Evolutionary conservation across 2,113 vertebrate species (phyloP), one percentile per base, ranked within the genome.

Genomic region (Danionella cerebrum): DNA sequence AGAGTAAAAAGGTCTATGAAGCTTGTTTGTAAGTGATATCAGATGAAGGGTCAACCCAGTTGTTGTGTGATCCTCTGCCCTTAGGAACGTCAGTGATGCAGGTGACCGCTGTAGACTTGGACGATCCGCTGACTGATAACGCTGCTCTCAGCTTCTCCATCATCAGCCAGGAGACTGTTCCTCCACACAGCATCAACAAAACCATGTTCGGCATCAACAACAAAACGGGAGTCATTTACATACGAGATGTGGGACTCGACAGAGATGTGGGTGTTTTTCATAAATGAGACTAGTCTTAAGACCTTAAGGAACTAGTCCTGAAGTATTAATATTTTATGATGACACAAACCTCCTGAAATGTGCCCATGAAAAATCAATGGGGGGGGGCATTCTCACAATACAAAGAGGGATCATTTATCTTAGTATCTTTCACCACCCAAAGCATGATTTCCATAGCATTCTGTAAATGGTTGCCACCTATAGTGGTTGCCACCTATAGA

Each of bases 71-170:
- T 24, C 31, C 3, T 31, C 5, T 63, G 25, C 0, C 24, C 9
- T 0, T 71, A 94, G 96, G 96, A 35, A 96, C 94, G 21, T 91
- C 87, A 0, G 91, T 98, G 76, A 87, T 94, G 88, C 88, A 80
- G 0, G 93, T 86, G 0, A 89, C 89, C 5, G 96, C 96, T 53
- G 90, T 83, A 0, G 96, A 98, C 0, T 89, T 85, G 0, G 96
- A 98, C 0, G 96, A 98, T 77, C 91, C 92, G 0, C 85, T 87
- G 67, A 98, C 95, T 0, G 94, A 97, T 21, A 98, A 98, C 0
- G 92, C 93, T 0, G 81, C 24, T 0, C 83, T 98, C 53, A 89
- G 89, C 18, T 98, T 87, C 79, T 93, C 93, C 48, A 93, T 98
- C 79, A 74, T 90, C 31, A 77, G 73, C 3, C 94, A 93, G 78